phyloP scores from a whole-genome alignment of 2,113 vertebrate genomes.

The Saimiri boliviensis region DNA sequence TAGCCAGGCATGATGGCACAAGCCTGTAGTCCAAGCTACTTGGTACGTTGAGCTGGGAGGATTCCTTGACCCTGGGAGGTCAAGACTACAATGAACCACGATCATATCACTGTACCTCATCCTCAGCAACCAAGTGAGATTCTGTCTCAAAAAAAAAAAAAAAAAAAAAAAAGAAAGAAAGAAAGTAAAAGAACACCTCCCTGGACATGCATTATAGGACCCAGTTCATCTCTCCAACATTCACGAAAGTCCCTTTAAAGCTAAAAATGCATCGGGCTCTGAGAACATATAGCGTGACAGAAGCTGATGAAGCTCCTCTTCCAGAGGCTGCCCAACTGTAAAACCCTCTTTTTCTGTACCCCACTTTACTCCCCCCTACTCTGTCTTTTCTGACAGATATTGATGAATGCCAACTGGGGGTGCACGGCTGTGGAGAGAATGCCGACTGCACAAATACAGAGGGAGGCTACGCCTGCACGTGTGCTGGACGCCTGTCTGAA shows the following conservation, averaged over 20 bases:
- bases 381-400: slow-evolving; percentile 81
- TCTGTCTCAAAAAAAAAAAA: too few species aligned
- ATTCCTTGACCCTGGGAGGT: too few species aligned
- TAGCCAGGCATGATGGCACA: too few species aligned
- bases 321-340: neutral
- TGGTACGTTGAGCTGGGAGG: too few species aligned
- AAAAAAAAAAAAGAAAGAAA: too few species aligned
- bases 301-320: neutral
- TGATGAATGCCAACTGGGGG: slow-evolving; percentile 85
- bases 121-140: too few species aligned
- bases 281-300: neutral
- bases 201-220: too few species aligned
- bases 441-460: slow-evolving; percentile 84
- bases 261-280: neutral
- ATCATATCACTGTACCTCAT: too few species aligned
- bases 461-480: slow-evolving; percentile 85
- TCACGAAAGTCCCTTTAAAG: neutral
- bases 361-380: neutral
- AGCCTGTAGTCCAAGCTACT: too few species aligned
- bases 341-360: neutral
- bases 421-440: slow-evolving; percentile 84
- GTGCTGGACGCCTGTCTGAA: slow-evolving; percentile 73
- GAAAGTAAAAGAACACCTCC: too few species aligned
- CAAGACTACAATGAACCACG: too few species aligned
- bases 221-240: neutral